Percentiles rank a stretch among this genome's conserved stretches.
Conservation (phyloP, 64 coral and sea anemone species). For the Montipora cactus region DNA sequence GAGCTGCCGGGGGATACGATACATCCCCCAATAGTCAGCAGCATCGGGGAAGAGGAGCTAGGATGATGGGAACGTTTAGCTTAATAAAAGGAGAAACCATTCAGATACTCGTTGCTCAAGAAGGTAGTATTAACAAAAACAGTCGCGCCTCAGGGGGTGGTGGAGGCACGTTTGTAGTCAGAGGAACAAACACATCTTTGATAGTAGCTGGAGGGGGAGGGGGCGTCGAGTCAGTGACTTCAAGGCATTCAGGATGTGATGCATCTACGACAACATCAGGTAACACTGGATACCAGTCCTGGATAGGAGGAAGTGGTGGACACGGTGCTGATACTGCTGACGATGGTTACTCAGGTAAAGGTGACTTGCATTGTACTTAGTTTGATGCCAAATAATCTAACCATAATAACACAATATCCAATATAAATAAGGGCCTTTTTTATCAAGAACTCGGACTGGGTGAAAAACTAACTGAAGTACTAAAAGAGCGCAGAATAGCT, state of each 20-base stretch:
- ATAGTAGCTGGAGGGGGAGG: slow-evolving; percentile 70
- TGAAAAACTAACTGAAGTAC: too few relatives aligned
- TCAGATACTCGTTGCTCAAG: slow-evolving; percentile 65
- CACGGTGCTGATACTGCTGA: slow-evolving; percentile 14
- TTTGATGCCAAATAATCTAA: too few relatives aligned
- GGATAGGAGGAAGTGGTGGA: slow-evolving; percentile 10
- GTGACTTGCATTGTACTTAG: not conserved
- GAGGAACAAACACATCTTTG: slow-evolving; percentile 32
- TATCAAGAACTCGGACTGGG: too few relatives aligned
- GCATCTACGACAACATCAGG: slow-evolving; percentile 51
- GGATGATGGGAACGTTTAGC: slow-evolving; percentile 61
- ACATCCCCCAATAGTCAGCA: not conserved
- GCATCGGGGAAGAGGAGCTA: slow-evolving; percentile 69
- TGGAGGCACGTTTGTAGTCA: slow-evolving; percentile 67
- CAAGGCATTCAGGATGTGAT: slow-evolving; percentile 33
- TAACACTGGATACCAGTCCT: slow-evolving; percentile 3
- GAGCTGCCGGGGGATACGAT: slow-evolving; percentile 64
- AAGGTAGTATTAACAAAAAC: slow-evolving; percentile 19
- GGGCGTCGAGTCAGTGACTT: not conserved
- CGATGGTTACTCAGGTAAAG: slow-evolving; percentile 21
- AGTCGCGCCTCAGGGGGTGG: not conserved
- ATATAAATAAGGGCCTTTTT: too few relatives aligned
- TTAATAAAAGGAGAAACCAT: slow-evolving; percentile 25
- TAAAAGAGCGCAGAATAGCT: too few relatives aligned
- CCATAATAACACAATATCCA: too few relatives aligned